phyloP scores from a whole-genome alignment of 1,140 invertebrate genomes.

The Helicoverpa zea region DNA sequence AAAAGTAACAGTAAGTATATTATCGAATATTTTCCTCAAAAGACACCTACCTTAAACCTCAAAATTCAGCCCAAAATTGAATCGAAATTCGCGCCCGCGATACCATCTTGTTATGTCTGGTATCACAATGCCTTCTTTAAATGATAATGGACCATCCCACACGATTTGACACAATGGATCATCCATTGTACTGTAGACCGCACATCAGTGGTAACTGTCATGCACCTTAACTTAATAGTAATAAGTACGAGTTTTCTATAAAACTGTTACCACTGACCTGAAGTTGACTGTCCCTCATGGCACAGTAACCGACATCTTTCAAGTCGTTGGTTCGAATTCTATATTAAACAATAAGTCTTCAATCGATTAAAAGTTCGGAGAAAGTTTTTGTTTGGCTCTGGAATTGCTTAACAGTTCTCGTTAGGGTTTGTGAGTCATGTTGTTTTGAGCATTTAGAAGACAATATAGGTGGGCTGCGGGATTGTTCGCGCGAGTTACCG shows the following conservation, averaged over 20 bases:
- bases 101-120: background rate
- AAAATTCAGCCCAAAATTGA: too few relatives aligned
- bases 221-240: too few relatives aligned
- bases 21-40: too few relatives aligned
- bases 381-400: slow-evolving; percentile 13
- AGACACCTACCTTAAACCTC: too few relatives aligned
- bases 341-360: background rate
- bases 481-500: too few relatives aligned
- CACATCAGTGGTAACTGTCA: too few relatives aligned
- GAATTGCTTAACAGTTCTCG: slow-evolving; percentile 27
- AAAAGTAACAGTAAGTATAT: too few relatives aligned
- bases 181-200: background rate
- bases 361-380: slow-evolving; percentile 16
- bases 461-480: background rate
- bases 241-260: too few relatives aligned
- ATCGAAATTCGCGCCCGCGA: too few relatives aligned
- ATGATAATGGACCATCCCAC: slow-evolving; percentile 12
- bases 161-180: background rate
- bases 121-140: background rate
- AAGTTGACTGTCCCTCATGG: background rate
- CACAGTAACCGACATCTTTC: slow-evolving; percentile 10
- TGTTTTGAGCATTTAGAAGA: background rate
- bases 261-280: too few relatives aligned
- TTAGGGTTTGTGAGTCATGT: slow-evolving; percentile 9
- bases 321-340: slow-evolving; percentile 1